phyloP scores from a whole-genome alignment of 23 tunicate species.

The Halocynthia roretzi region DNA sequence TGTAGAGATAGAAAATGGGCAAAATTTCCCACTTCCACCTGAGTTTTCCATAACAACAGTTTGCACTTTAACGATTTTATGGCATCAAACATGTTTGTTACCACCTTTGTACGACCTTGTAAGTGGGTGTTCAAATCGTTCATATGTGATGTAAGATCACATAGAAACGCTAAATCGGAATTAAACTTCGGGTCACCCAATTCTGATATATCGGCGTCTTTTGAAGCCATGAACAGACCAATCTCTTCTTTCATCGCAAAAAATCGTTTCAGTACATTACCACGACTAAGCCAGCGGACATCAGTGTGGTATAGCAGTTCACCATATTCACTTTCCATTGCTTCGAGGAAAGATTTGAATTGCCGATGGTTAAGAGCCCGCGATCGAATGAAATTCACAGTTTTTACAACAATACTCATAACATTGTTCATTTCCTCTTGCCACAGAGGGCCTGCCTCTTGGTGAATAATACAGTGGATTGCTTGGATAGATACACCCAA shows the following conservation, averaged over 20 bases:
- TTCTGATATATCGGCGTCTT: background rate
- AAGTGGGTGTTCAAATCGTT: conserved; percentile 42
- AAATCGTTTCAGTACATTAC: conserved; percentile 48
- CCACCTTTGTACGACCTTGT: conserved; percentile 11
- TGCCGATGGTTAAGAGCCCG: background rate
- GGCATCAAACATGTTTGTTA: background rate
- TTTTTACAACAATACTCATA: background rate
- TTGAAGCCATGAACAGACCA: conserved; percentile 27
- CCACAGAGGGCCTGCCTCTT: background rate
- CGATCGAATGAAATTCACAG: background rate
- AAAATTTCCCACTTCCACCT: too few species aligned
- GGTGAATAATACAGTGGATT: background rate
- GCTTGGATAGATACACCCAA: too few species aligned
- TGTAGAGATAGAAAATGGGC: too few species aligned
- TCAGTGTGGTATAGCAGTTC: conserved; percentile 42
- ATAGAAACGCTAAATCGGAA: conserved; percentile 39
- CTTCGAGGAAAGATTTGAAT: conserved; percentile 33
- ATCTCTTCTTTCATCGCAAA: conserved; percentile 47
- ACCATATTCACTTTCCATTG: conserved; percentile 37
- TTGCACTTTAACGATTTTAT: too few species aligned
- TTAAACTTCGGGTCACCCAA: conserved; percentile 30
- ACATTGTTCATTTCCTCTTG: background rate
- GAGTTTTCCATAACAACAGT: too few species aligned
- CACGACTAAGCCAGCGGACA: conserved; percentile 56
- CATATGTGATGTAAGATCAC: conserved; percentile 51